Conservation (phyloP, 2,888 invertebrate species). For the Crossocerus cetratus region DNA sequence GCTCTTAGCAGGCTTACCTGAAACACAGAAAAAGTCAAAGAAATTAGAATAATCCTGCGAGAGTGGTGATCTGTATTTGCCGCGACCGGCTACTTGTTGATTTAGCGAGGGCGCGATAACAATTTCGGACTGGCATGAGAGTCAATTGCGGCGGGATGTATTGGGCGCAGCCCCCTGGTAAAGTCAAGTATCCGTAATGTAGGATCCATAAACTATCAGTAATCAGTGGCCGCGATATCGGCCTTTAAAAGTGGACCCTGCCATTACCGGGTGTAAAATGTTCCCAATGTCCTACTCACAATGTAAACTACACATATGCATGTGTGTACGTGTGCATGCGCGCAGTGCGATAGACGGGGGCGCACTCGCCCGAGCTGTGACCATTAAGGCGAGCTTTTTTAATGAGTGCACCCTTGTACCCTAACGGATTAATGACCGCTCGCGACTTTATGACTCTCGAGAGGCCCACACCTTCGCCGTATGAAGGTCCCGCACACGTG, state of each 20-base stretch:
- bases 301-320: background rate
- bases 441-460: constrained; percentile 21
- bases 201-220: constrained; percentile 26
- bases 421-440: constrained; percentile 35
- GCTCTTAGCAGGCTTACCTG: constrained; percentile 46
- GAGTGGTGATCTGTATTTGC: background rate
- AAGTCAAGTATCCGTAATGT: too few species aligned
- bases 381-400: constrained; percentile 29
- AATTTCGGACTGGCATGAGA: background rate
- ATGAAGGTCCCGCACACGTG: background rate
- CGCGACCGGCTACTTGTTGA: background rate
- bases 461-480: constrained; percentile 16
- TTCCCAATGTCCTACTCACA: constrained; percentile 18
- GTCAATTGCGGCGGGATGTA: background rate
- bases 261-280: constrained; percentile 19
- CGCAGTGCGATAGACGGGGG: background rate
- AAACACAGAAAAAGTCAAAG: constrained; percentile 27
- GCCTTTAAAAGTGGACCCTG: constrained; percentile 20
- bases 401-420: constrained; percentile 27
- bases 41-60: constrained; percentile 19
- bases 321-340: background rate
- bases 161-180: background rate
- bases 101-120: background rate
- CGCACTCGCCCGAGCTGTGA: constrained; percentile 31
- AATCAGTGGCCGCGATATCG: constrained; percentile 18